phyloP scores from a whole-genome alignment of 2,797 vertebrate species.

The Anguilla obscura region DNA sequence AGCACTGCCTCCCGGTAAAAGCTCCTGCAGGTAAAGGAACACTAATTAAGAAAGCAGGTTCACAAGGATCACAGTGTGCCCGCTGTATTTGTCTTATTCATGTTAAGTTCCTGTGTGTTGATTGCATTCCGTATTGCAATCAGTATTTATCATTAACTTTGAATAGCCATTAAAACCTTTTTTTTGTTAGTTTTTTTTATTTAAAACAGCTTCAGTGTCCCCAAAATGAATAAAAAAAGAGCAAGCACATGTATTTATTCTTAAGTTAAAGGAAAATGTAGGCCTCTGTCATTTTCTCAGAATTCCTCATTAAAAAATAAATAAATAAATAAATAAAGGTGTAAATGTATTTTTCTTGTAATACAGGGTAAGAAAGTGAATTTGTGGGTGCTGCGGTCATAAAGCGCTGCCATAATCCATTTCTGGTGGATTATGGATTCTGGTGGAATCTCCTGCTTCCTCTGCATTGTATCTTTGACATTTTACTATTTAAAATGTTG shows the following conservation, averaged over 20 bases:
- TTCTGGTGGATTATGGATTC: background rate
- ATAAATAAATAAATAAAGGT: background rate
- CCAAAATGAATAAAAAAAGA: background rate
- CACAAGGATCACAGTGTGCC: background rate
- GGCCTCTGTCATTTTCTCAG: background rate
- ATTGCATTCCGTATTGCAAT: background rate
- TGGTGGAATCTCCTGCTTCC: background rate
- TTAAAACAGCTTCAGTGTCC: background rate
- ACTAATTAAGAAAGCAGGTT: background rate
- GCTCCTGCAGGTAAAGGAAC: background rate
- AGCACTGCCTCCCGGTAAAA: background rate
- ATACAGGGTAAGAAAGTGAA: background rate
- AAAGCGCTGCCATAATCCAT: background rate
- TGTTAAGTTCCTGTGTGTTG: background rate
- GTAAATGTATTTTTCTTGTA: too few relatives aligned
- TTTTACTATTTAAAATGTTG: background rate
- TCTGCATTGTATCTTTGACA: background rate
- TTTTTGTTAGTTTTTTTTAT: background rate
- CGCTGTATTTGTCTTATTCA: background rate
- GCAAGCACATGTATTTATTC: background rate
- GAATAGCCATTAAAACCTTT: background rate
- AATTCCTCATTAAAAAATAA: background rate
- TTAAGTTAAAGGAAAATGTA: background rate
- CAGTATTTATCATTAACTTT: background rate
- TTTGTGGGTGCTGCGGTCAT: background rate